phyloP scores from a whole-genome alignment of 2,888 invertebrate species.

The Electrophaes corylata region DNA sequence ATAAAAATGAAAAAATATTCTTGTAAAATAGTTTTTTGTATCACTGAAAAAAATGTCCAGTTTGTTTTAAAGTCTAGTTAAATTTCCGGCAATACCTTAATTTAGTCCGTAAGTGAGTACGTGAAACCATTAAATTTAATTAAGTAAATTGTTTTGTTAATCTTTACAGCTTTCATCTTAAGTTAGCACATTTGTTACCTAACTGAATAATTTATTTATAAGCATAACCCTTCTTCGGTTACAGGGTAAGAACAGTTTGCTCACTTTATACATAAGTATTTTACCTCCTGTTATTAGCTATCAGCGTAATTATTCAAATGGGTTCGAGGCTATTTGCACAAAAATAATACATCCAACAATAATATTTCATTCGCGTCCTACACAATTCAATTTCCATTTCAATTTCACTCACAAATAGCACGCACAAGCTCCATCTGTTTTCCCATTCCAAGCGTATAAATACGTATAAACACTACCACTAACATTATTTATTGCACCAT shows the following conservation, averaged over 20 bases:
- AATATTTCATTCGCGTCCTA: conserved; percentile 1
- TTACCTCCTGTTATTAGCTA: too few species aligned
- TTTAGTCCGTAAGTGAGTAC: neutral
- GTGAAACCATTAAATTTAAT: neutral
- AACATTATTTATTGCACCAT: conserved; percentile 71
- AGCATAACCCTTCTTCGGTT: neutral
- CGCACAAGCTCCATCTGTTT: conserved; percentile 51
- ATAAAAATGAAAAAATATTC: too few species aligned
- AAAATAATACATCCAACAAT: neutral
- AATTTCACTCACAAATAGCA: conserved; percentile 10
- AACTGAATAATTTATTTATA: neutral
- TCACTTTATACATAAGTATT: too few species aligned
- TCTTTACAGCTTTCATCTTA: neutral
- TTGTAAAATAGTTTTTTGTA: too few species aligned
- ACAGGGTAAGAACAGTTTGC: neutral
- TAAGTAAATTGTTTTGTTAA: too few species aligned
- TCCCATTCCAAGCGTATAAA: conserved; percentile 59
- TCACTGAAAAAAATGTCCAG: too few species aligned
- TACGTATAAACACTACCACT: conserved; percentile 50
- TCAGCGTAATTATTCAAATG: too few species aligned
- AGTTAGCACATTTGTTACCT: neutral
- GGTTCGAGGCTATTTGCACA: neutral
- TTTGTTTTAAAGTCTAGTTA: neutral
- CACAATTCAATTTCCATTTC: conserved; percentile 15
- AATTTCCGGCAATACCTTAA: neutral